A percentile compares a stretch with the other conserved stretches of the same genome.
Conservation (phyloP, 64 coral and sea anemone genomes). For the Platygyra sinensis region DNA sequence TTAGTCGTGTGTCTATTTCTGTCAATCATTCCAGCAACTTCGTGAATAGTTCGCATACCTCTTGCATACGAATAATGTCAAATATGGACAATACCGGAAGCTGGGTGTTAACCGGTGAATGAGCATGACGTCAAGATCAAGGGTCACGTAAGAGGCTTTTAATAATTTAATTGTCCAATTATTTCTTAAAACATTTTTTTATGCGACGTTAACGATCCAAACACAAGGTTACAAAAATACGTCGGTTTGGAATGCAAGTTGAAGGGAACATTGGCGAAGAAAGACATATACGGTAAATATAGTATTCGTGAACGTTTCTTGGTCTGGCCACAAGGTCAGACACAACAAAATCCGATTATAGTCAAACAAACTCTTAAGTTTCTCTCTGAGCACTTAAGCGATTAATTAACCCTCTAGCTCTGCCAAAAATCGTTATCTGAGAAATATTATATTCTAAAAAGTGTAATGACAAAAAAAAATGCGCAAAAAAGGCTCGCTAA, state of each 20-base stretch:
- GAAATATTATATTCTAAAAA: too few species aligned
- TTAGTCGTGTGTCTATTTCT: background rate
- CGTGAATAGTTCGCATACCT: constrained; percentile 12
- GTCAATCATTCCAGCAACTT: constrained; percentile 3
- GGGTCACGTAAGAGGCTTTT: background rate
- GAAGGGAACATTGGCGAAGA: too few species aligned
- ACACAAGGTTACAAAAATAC: too few species aligned
- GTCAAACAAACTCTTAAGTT: too few species aligned
- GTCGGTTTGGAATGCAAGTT: too few species aligned
- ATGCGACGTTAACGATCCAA: background rate
- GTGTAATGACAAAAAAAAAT: background rate
- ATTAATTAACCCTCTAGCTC: too few species aligned
- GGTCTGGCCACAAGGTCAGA: too few species aligned
- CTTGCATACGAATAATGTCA: constrained; percentile 4
- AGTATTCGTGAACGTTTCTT: too few species aligned
- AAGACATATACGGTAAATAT: too few species aligned
- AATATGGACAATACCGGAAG: constrained; percentile 41
- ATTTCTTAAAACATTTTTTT: background rate
- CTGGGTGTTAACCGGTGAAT: background rate
- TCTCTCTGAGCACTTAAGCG: too few species aligned
- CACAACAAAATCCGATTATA: too few species aligned
- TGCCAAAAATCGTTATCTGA: too few species aligned
- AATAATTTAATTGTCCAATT: background rate
- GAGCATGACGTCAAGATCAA: background rate
- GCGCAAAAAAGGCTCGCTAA: background rate